Evolutionary conservation across 2,888 invertebrate species (phyloP), one percentile per base, ranked within the genome.

Genomic region (Rhorus exstirpatorius): DNA sequence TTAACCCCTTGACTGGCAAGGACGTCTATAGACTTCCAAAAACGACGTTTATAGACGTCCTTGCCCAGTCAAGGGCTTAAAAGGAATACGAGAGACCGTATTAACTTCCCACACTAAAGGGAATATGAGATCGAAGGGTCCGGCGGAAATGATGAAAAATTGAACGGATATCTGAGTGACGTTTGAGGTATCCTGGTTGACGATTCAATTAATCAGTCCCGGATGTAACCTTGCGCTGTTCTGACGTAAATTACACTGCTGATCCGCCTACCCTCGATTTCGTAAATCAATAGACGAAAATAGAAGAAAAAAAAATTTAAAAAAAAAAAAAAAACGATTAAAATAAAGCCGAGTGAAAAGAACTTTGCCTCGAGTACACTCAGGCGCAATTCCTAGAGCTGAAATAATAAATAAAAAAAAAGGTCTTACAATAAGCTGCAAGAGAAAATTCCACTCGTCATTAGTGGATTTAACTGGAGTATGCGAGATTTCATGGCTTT

Each of bases 81-180:
- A n/a, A n/a, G n/a, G n/a, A n/a, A n/a, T n/a, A n/a, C n/a, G n/a
- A n/a, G n/a, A n/a, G n/a, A n/a, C n/a, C n/a, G n/a, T n/a, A n/a
- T n/a, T n/a, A n/a, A n/a, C n/a, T n/a, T n/a, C n/a, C n/a, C n/a
- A n/a, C 7, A 53, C 0, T 3, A 38, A 17, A 35, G 3, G 10
- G 67, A 21, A 1, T 0, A 46, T 24, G 19, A 10, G 0, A 44
- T 4, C 35, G 26, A 53, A 76, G 21, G 35, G 53, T 85, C 1
- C 1, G 76, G 75, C 80, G 83, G 89, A 92, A 87, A 90, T 92
- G 92, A 92, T 91, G 92, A 90, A 76, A 0, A 58, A 83, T 51
- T 86, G 92, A 91, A 92, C 90, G 90, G 92, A 92, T 92, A 92
- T 91, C 85, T 85, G 89, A 92, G 86, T 70, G 86, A 68, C 65